These are phyloP conservation scores for Tinamus major DNA, from an alignment of 2,797 vertebrate species.

Conservation along the genomic window DNA sequence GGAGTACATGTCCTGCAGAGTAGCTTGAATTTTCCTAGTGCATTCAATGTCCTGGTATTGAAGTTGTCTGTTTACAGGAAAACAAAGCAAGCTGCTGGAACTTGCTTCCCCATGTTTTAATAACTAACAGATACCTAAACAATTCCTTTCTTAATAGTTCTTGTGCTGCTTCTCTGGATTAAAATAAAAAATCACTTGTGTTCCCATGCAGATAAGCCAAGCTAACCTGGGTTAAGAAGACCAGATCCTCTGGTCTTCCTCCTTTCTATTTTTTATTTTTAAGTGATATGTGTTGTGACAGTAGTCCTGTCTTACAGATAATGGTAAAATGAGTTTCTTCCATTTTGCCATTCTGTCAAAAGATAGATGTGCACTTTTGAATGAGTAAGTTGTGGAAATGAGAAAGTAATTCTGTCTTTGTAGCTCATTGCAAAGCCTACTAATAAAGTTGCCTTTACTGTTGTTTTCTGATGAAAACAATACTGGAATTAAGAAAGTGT, in stretches of 20 bases:
- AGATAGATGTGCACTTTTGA: not conserved
- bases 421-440: not conserved
- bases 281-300: not conserved
- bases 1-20: not conserved
- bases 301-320: not conserved
- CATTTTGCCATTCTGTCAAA: accelerated
- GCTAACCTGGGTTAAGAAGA: not conserved
- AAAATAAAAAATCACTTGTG: not conserved
- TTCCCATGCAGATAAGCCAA: not conserved
- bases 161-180: conserved; percentile 8
- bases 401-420: not conserved
- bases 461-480: not conserved
- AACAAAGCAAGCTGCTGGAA: not conserved
- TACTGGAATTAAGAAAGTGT: not conserved
- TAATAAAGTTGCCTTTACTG: not conserved
- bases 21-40: not conserved
- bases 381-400: not conserved
- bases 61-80: conserved; percentile 23
- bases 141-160: not conserved
- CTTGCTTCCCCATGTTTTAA: not conserved
- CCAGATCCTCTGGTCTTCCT: not conserved
- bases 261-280: not conserved
- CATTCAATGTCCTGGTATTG: not conserved
- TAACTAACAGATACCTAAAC: not conserved
- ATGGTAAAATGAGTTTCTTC: not conserved